phyloP scores from a whole-genome alignment of 2,888 invertebrate genomes.

The Agonopterix heracliana region DNA sequence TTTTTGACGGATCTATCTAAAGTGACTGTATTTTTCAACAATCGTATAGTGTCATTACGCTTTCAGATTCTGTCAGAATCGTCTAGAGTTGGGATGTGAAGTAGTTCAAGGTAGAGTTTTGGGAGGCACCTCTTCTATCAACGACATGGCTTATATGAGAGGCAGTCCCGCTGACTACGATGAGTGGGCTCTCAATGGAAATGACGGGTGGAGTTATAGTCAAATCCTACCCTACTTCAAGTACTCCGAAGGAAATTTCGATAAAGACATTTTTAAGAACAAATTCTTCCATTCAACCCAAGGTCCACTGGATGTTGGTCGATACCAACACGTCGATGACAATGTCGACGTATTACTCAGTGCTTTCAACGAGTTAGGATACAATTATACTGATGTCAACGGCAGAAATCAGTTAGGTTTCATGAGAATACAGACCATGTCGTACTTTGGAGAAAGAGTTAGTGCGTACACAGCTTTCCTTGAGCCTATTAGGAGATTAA shows the following conservation, averaged over 20 bases:
- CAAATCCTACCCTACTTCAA: slow-evolving; percentile 63
- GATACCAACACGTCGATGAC: slow-evolving; percentile 61
- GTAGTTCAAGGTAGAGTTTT: slow-evolving; percentile 61
- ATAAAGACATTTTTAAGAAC: slow-evolving; percentile 62
- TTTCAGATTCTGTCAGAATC: slow-evolving; percentile 64
- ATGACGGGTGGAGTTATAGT: slow-evolving; percentile 60
- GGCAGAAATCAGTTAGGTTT: slow-evolving; percentile 63
- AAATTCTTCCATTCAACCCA: slow-evolving; percentile 61
- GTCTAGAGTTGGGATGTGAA: slow-evolving; percentile 48
- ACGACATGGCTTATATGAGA: slow-evolving; percentile 66
- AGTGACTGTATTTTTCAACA: slow-evolving; percentile 28
- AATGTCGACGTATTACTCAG: slow-evolving; percentile 62
- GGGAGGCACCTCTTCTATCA: slow-evolving; percentile 62
- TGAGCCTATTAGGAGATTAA: slow-evolving; percentile 55
- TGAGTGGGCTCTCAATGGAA: slow-evolving; percentile 61
- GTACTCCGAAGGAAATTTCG: slow-evolving; percentile 68
- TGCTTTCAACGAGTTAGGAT: slow-evolving; percentile 61
- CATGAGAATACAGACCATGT: slow-evolving; percentile 64
- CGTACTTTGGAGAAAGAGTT: slow-evolving; percentile 64
- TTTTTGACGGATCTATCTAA: slow-evolving; percentile 17
- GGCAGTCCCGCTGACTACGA: slow-evolving; percentile 67
- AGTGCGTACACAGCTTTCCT: slow-evolving; percentile 64
- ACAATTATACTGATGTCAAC: slow-evolving; percentile 65
- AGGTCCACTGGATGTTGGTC: slow-evolving; percentile 63
- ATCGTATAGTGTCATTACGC: slow-evolving; percentile 27